Evolutionary conservation across 1,140 invertebrate genomes (phyloP).

Genomic region (Drosophila novamexicana): DNA sequence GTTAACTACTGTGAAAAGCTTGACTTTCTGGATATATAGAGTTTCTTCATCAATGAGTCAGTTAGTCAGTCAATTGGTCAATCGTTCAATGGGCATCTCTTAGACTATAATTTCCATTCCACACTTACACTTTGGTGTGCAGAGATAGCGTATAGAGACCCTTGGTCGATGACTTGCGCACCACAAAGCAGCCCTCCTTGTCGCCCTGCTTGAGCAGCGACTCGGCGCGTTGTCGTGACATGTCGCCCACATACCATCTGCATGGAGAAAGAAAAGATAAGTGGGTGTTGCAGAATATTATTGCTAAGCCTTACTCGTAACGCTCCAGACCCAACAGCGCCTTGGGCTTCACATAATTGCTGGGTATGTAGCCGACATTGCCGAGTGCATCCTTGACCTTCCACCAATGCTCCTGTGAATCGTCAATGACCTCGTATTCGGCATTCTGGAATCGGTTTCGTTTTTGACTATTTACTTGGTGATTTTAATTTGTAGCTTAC

Average conservation of each 20-base stretch:
- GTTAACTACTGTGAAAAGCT: too few species aligned
- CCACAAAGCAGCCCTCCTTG: slow-evolving; percentile 98
- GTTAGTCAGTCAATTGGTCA: too few species aligned
- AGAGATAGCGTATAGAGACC: slow-evolving; percentile 96
- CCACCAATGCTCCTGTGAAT: slow-evolving; percentile 98
- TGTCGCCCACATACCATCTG: slow-evolving; percentile 98
- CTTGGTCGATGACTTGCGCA: slow-evolving; percentile 97
- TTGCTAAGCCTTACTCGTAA: slow-evolving; percentile 93
- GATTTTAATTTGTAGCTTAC: slow-evolving; percentile 85
- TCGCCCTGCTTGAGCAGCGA: slow-evolving; percentile 95
- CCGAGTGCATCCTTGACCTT: slow-evolving; percentile 95
- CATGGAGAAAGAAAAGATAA: too few species aligned
- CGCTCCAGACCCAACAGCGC: slow-evolving; percentile 94
- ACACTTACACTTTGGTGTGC: slow-evolving; percentile 95
- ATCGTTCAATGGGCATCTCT: too few species aligned
- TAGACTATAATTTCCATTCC: neutral
- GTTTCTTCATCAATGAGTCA: too few species aligned
- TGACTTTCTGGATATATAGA: too few species aligned
- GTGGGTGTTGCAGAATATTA: slow-evolving; percentile 75
- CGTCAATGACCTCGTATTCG: slow-evolving; percentile 96
- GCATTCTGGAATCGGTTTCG: slow-evolving; percentile 88
- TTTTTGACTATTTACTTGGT: neutral
- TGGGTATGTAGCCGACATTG: slow-evolving; percentile 97
- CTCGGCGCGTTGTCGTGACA: slow-evolving; percentile 96
- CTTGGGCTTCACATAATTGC: slow-evolving; percentile 98